These are phyloP conservation scores for Psittacula derbiana DNA, from an alignment of 2,797 vertebrate genomes.

Conservation along the genomic window DNA sequence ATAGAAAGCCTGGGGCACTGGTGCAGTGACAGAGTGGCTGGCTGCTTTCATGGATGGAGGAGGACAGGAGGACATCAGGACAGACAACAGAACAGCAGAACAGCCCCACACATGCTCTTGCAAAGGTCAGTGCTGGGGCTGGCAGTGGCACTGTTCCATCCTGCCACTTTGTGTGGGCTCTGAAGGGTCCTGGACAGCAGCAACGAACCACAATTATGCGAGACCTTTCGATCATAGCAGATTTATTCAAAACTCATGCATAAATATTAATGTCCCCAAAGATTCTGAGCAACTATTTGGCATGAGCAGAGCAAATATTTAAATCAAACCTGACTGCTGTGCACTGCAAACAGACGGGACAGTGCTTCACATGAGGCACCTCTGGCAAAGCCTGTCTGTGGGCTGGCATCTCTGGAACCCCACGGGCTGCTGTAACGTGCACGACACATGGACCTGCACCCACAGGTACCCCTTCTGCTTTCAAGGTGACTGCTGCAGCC, in stretches of 20 bases:
- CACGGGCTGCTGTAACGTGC: rapidly evolving
- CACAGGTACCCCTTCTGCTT: not conserved
- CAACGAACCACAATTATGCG: not conserved
- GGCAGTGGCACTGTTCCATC: not conserved
- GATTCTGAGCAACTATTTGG: constrained; percentile 47
- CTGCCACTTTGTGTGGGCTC: not conserved
- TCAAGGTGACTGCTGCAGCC: not conserved
- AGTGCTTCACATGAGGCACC: not conserved
- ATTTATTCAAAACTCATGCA: constrained; percentile 51
- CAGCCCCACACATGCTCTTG: not conserved
- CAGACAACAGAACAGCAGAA: not conserved
- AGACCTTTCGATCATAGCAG: constrained; percentile 56
- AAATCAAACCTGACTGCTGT: constrained; percentile 34
- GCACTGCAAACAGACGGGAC: not conserved
- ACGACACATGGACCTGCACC: rapidly evolving
- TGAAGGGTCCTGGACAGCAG: constrained; percentile 31
- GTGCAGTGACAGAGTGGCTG: not conserved
- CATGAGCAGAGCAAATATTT: constrained; percentile 52
- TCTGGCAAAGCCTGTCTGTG: not conserved
- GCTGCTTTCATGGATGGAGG: not conserved
- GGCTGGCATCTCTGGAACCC: not conserved
- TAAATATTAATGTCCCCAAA: constrained; percentile 57
- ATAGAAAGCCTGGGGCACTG: rapidly evolving
- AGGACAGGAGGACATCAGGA: not conserved
- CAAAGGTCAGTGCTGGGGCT: not conserved